A percentile compares a stretch with the other conserved stretches of the same genome.
Evolutionary conservation across 2,113 vertebrate species (phyloP).

Genomic region (Solenodon paradoxus): DNA sequence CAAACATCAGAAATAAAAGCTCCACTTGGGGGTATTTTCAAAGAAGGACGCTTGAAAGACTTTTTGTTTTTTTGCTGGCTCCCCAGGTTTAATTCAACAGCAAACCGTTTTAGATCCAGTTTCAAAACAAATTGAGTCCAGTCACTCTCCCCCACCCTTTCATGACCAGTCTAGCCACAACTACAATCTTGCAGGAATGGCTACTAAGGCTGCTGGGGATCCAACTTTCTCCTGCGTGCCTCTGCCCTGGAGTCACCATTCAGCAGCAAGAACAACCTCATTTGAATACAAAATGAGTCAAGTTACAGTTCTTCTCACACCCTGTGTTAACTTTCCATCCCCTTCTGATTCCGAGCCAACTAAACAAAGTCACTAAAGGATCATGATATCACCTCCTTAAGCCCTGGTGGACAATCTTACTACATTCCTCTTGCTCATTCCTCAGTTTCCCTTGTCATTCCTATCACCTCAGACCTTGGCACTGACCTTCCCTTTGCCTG

Average conservation of each 20-base stretch:
- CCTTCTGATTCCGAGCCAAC: not conserved
- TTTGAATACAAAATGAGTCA: not conserved
- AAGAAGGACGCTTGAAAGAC: not conserved
- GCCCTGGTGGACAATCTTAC: not conserved
- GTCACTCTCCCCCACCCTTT: too few species aligned
- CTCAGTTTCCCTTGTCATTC: not conserved
- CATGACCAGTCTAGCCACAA: not conserved
- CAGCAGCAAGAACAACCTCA: not conserved
- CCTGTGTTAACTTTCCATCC: too few species aligned
- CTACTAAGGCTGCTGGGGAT: not conserved
- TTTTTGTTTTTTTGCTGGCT: not conserved
- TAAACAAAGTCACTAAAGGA: not conserved
- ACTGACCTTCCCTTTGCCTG: not conserved
- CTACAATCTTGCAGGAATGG: not conserved
- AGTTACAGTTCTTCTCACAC: not conserved
- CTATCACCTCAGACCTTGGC: not conserved
- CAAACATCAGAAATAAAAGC: slow-evolving; percentile 29
- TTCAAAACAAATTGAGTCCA: not conserved
- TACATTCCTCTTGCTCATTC: not conserved
- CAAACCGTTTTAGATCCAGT: not conserved
- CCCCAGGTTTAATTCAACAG: not conserved
- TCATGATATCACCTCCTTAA: not conserved
- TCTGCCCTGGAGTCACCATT: not conserved
- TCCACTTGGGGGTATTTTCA: not conserved
- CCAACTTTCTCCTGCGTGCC: not conserved